Base-by-base conservation (phyloP, 2,888 invertebrate species). In the Ochropleura plecta region DNA sequence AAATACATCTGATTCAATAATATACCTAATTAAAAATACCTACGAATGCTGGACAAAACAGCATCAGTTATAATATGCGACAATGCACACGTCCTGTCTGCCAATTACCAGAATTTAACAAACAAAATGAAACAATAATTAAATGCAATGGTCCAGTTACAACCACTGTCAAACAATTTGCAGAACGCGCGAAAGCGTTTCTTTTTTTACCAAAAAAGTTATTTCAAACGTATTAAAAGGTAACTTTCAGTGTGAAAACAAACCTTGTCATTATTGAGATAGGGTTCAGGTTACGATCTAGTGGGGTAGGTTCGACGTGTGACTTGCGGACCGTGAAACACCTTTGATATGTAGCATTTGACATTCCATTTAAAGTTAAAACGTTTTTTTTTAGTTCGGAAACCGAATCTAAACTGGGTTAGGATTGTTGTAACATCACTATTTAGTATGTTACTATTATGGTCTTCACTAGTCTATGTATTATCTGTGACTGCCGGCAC, bases 281-380 rank as follows among this genome's bases (percentile, higher is more conserved):
- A 81, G 48, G 66, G 64, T 42, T 68, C 12, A 66, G 9, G 18
- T 62, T 79, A 9, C 48, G 9, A 9, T 20, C 14, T 18, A 44
- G 46, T 18, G 9, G 18, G 5, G 9, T n/a, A 6, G 63, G 51
- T 57, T 63, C 46, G 67, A 65, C 55, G 49, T 78, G 75, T 74
- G 77, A 64, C 66, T 64, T 9, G 16, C 62, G 59, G 70, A 70
- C 76, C 86, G 77, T 87, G 76, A 83, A 84, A 79, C 67, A 81
- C 79, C 73, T 84, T 84, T 83, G 80, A 81, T 82, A 75, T 81
- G 72, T 84, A 81, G 76, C 80, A 78, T 84, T 87, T 82, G 83
- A 79, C 81, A 83, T 87, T 86, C 81, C 77, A 86, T 81, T 76
- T 83, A 76, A 82, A 81, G 79, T 73, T 80, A 60, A 79, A 85